Conservation (phyloP, 2,888 invertebrate genomes). For the Cyclophora albipunctata region DNA sequence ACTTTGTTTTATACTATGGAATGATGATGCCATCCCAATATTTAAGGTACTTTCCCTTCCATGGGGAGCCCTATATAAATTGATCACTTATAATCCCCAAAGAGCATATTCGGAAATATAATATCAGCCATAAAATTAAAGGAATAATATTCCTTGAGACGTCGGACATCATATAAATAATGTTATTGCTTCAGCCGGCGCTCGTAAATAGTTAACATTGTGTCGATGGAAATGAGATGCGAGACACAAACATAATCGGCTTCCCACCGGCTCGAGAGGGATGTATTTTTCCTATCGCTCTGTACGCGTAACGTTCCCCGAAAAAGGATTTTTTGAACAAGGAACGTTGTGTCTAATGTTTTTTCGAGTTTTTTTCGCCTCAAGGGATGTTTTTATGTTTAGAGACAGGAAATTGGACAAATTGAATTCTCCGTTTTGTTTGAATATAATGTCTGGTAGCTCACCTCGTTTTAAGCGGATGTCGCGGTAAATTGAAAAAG, state of each 20-base stretch:
- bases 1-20: too few species aligned
- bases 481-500: constrained; percentile 22
- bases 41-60: too few species aligned
- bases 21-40: too few species aligned
- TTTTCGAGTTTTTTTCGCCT: constrained; percentile 20
- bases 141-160: too few species aligned
- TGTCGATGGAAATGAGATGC: constrained; percentile 17
- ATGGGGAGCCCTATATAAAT: too few species aligned
- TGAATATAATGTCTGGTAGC: constrained; percentile 27
- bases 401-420: constrained; percentile 38
- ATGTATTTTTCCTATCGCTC: constrained; percentile 32
- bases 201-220: constrained; percentile 4
- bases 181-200: neutral
- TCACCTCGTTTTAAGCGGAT: constrained; percentile 11
- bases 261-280: constrained; percentile 24
- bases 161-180: too few species aligned
- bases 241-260: constrained; percentile 37
- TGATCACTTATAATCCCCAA: too few species aligned
- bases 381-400: constrained; percentile 38
- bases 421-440: constrained; percentile 44
- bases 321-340: constrained; percentile 21
- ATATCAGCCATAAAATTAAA: too few species aligned
- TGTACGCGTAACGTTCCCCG: constrained; percentile 40
- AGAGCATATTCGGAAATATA: too few species aligned
- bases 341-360: too few species aligned